Conservation (phyloP, 2,113 vertebrate genomes). For the Leucopsar rothschildi region DNA sequence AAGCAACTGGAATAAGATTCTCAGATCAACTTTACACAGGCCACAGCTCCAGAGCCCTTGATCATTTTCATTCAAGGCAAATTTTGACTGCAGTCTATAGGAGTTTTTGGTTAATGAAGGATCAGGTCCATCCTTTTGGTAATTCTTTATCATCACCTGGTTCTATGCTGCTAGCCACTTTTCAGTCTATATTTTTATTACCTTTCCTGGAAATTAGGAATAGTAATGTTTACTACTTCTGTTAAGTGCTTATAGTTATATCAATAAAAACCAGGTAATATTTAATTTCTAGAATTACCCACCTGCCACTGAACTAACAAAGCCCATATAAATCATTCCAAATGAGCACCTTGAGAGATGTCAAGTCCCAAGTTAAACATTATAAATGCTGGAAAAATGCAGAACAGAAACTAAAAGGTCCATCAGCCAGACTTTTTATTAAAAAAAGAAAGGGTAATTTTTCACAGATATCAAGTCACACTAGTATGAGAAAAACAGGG, state of each 20-base stretch:
- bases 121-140: background rate
- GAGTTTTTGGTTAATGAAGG: constrained; percentile 2
- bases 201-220: background rate
- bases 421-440: background rate
- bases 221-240: constrained; percentile 6
- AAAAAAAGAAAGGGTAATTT: background rate
- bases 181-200: background rate
- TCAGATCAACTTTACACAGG: constrained; percentile 5
- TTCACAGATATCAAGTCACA: background rate
- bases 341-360: constrained; percentile 32
- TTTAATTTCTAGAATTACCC: constrained; percentile 31
- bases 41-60: background rate
- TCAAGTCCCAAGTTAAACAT: constrained; percentile 3
- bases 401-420: background rate
- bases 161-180: background rate
- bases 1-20: constrained; percentile 2
- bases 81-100: background rate
- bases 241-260: constrained; percentile 8
- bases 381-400: constrained; percentile 17
- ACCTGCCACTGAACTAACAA: constrained; percentile 1
- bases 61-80: background rate
- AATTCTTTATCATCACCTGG: background rate
- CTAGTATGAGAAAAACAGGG: background rate
- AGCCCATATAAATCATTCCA: constrained; percentile 35
- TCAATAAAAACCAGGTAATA: background rate